Base-by-base conservation (phyloP, 2,888 invertebrate species). In the Lasioglossum calceatum region DNA sequence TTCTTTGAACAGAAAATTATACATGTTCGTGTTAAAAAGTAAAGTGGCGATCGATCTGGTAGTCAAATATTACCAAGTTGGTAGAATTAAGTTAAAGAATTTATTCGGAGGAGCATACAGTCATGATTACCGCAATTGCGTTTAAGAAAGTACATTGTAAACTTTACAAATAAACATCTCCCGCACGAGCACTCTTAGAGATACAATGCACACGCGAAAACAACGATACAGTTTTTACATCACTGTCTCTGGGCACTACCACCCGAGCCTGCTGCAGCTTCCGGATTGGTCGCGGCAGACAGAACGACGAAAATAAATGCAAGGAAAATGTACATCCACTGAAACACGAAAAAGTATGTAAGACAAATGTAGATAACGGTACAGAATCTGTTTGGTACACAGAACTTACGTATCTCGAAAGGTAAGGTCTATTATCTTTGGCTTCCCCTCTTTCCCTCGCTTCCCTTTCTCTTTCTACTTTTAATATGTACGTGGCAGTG, bases 291-390 rank as follows among this genome's bases (percentile, higher is more conserved):
- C 54, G 98, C 98, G 87, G 98, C 98, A 78, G 99, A 98, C 89
- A 99, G 96, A 94, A 99, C 97, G 92, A 99, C 97, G 93, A 99
- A 97, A 89, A 99, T 97, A 76, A 98, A 97, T 50, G 99, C 97
- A 8, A 99, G 99, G 72, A 99, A 98, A 92, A 99, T 99, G 95
- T 99, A 99, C 98, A 99, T 99, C 99, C 99, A 99, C 99, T 99
- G 96, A 90, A 97, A 98, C 95, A 93, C 94, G 94, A 90, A 90
- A 89, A 88, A 86, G 73, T 61, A 1, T 39, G 23, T 61, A 64
- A 47, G 36, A 42, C 47, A 12, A n/a, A 77, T 61, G 44, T 12
- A 71, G 77, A 75, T 32, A 81, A 36, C 42, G 76, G 50, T 82
- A 36, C 12, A 61, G 32, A 44, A 42, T 23, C 0, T 14, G 0